Conservation (phyloP, 1,140 invertebrate genomes). For the Bombyx mandarina region DNA sequence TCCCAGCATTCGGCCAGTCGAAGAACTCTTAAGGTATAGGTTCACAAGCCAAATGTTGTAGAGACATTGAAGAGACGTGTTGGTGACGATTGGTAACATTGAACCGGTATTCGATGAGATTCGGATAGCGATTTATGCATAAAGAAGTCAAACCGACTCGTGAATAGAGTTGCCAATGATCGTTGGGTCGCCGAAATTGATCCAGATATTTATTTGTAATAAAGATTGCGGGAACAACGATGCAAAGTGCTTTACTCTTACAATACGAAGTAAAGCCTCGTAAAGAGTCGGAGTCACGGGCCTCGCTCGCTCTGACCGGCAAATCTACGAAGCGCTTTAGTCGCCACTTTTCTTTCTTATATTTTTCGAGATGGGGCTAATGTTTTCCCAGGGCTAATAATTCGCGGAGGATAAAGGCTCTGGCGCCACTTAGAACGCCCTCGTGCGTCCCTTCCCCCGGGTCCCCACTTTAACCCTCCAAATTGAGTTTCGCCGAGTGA, state of each 20-base stretch:
- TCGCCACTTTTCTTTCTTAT: constrained; percentile 29
- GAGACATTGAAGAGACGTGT: no score
- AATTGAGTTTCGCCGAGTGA: constrained; percentile 49
- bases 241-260: no score
- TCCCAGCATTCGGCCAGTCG: background rate
- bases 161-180: no score
- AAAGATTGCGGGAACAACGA: no score
- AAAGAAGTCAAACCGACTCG: no score
- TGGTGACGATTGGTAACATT: no score
- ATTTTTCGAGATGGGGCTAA: constrained; percentile 26
- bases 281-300: background rate
- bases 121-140: no score
- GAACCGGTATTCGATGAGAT: no score
- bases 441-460: constrained; percentile 22
- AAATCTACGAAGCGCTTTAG: constrained; percentile 20
- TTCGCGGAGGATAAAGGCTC: constrained; percentile 26
- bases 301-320: constrained; percentile 11
- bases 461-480: constrained; percentile 29
- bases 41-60: no score
- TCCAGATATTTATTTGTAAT: no score
- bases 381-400: constrained; percentile 40
- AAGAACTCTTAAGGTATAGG: no score
- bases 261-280: background rate
- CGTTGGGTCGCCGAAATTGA: no score
- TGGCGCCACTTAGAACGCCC: constrained; percentile 25